phyloP scores from a whole-genome alignment of 2,888 invertebrate species.

The Baccha elongata region DNA sequence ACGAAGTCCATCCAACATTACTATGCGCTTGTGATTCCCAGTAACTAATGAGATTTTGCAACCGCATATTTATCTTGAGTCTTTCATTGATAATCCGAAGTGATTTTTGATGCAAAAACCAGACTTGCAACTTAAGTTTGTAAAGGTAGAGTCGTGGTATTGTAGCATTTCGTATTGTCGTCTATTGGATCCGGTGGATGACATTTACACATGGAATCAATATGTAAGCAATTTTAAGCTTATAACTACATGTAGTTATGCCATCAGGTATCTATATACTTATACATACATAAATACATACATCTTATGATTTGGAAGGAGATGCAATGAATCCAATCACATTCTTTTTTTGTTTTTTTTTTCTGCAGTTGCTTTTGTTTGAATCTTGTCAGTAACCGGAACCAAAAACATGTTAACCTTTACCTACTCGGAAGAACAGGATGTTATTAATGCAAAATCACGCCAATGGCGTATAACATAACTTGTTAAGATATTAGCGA shows the following conservation, averaged over 20 bases:
- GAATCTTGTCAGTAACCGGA: slow-evolving; percentile 25
- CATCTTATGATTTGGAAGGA: neutral
- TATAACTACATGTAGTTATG: neutral
- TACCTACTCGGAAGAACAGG: slow-evolving; percentile 61
- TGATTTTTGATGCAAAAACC: slow-evolving; percentile 34
- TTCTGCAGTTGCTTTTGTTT: neutral
- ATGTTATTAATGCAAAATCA: slow-evolving; percentile 21
- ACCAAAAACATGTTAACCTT: slow-evolving; percentile 57
- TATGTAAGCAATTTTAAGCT: slow-evolving; percentile 30
- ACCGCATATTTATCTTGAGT: slow-evolving; percentile 54
- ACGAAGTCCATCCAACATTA: neutral
- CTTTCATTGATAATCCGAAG: slow-evolving; percentile 35
- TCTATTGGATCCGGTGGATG: slow-evolving; percentile 62
- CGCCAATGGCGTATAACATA: too few species aligned
- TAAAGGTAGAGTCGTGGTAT: neutral
- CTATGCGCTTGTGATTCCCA: slow-evolving; percentile 27
- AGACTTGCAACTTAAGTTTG: slow-evolving; percentile 33
- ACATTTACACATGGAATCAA: slow-evolving; percentile 63
- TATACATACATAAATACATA: too few species aligned
- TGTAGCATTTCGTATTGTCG: slow-evolving; percentile 6
- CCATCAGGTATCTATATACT: too few species aligned
- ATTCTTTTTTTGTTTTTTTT: neutral
- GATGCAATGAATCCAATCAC: neutral
- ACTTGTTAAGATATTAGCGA: too few species aligned
- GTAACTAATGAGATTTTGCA: slow-evolving; percentile 48